Base-by-base conservation (phyloP, 2,888 invertebrate species). In the Tupiocoris notatus region DNA sequence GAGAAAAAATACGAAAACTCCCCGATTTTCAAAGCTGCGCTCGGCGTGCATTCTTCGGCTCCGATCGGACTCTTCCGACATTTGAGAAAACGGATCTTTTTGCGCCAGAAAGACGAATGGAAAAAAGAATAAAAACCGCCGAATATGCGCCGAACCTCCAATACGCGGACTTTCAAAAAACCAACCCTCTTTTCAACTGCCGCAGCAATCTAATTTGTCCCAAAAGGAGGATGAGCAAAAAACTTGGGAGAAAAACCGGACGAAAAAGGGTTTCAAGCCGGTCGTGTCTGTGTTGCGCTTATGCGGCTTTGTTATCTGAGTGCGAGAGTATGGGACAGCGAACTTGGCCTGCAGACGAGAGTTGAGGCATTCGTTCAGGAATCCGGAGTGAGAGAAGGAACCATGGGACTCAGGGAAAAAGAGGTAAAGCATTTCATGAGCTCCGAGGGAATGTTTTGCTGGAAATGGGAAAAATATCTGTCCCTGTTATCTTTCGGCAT, bases 391-490 rank as follows among this genome's bases (percentile, higher is more conserved):
- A n/a, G n/a, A n/a, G n/a, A 12, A 39, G 39, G 3, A 39, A 7
- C 39, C 39, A 39, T 12, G n/a, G 24, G 59, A 59, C 59, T 18
- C 22, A 12, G 59, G 9, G 21, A 57, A 57, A n/a, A 57, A 68
- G 64, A 24, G 24, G 21, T n/a, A 17, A 23, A 17, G 64, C 24
- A 64, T n/a, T 24, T 24, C 24, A 17, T 18, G 39, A 2, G 25
- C 65, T 12, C 63, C 63, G 23, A 3, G 54, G 61, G 70, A 70
- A 70, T 70, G 70, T 70, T 39, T 39, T 58, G 59, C 70, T 70
- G 70, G 70, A 70, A 70, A 70, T 70, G 70, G 70, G 70, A 70
- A 70, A 39, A 70, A 70, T 70, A 70, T 70, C 70, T 70, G 22
- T 25, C 39, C 39, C 39, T 39, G 39, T 39, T 39, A 39, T 39